These are phyloP conservation scores for Pelvicachromis taeniatus DNA, from an alignment of 2,113 vertebrate species.

Conservation along the genomic window DNA sequence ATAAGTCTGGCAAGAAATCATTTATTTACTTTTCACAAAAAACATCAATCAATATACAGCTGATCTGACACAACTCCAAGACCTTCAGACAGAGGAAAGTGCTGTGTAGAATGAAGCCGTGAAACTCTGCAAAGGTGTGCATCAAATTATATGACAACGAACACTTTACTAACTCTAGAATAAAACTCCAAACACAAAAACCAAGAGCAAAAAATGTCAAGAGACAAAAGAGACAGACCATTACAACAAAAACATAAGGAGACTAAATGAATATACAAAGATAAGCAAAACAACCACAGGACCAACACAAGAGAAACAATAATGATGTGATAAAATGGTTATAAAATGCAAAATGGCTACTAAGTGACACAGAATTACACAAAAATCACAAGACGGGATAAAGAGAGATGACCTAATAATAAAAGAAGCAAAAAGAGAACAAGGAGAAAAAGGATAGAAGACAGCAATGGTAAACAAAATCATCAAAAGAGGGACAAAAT, in stretches of 20 bases:
- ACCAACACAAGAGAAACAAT: not conserved
- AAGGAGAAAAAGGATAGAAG: not conserved
- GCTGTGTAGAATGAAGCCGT: not conserved
- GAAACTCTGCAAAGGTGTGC: not conserved
- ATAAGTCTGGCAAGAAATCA: not conserved
- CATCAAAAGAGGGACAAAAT: not conserved
- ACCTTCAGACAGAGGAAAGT: not conserved
- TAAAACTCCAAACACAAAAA: not conserved
- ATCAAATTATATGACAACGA: not conserved
- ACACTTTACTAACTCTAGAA: not conserved
- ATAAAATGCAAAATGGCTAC: not conserved
- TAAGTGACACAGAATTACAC: not conserved
- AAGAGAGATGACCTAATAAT: not conserved
- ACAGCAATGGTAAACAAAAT: not conserved
- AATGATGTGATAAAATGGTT: not conserved
- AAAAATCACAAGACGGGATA: not conserved
- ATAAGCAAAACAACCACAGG: not conserved
- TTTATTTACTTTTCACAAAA: not conserved
- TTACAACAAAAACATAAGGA: not conserved
- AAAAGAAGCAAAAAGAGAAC: not conserved
- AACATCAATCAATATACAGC: not conserved
- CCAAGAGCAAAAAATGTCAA: not conserved
- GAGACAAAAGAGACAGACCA: not conserved
- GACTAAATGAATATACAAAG: not conserved
- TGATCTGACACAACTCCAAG: not conserved